Base-by-base conservation (phyloP, 2,797 vertebrate species). In the Phrynocephalus vlangalii region DNA sequence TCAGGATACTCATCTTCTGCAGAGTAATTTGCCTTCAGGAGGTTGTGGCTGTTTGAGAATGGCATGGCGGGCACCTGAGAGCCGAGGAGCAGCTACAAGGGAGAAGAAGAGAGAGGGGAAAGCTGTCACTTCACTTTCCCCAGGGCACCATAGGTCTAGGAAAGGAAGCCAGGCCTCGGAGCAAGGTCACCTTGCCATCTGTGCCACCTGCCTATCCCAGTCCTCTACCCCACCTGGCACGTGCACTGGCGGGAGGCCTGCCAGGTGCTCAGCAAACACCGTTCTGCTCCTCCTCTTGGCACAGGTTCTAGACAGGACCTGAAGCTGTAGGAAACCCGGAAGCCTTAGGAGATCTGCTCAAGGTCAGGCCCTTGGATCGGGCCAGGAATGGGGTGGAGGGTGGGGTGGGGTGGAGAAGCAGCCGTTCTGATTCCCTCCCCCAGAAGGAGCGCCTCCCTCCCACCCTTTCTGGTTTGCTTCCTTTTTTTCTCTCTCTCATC, bases 1-100 rank as follows among this genome's bases (percentile, higher is more conserved):
- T 99, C 98, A 0, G 98, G 98, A 92, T 93, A 99, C 95, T 99
- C 99, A 13, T 98, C 95, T 0, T 96, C 97, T 0, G 95, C 92
- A 0, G 91, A 5, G 93, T 90, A 96, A 79, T 98, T 98, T 97
- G 97, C 93, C 97, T 99, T 99, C 95, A 97, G 7, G 85, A 97
- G 87, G 95, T 99, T 99, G 97, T 99, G 99, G 88, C 97, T 98
- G 96, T 98, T 99, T 91, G 98, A 98, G 96, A 99, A 99, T 90
- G 98, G 98, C 99, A 99, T 99, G 96, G 91, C 91, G 95, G 96
- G 96, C 81, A 93, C 89, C 97, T 98, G 96, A 91, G 85, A 26
- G 95, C 87, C 38, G 92, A 92, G 93, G 93, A 91, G 83, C 60
- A 20, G 18, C 94, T 94, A 44, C 38, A 48, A 3, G 91, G 90